Evolutionary conservation across 53 echinoderm and acorn worm genomes (phyloP), one percentile per base, ranked within the genome.

Genomic region (Holothuria leucospilota): DNA sequence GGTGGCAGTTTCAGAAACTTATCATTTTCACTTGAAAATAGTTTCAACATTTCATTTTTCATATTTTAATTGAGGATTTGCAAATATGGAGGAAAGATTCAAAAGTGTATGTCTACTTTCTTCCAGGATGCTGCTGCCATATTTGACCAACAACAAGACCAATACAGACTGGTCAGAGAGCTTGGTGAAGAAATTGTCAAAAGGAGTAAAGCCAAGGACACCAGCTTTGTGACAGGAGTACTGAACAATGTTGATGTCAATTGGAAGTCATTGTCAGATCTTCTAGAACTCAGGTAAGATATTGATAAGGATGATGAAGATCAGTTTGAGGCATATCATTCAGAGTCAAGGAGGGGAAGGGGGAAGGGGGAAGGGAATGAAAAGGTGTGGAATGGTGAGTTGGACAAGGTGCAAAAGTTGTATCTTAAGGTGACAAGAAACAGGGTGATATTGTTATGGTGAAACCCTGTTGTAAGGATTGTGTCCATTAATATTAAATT

Each of bases 151-250:
- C 92, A 99, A 60, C 87, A 95, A 27, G 92, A 93, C 6, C 95
- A 93, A 63, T 92, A 90, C 90, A 90, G 94, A 62, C 90, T 93
- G 28, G 93, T 99, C 59, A 90, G 95, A 69, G 93, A 99, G 41
- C 92, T 99, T 0, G 99, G 99, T 6, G 93, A 99, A 49, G 95
- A 99, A 84, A 93, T 99, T 58, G 86, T 99, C 59, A 95, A 86
- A 62, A 88, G 87, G 88, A 92, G 93, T 84, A 94, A 95, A 79
- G 93, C 99, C 62, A 93, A 99, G 83, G 99, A 99, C 71, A 95
- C 95, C 81, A 95, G 95, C 66, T 93, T 91, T 81, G 95, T 99
- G 80, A 91, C 90, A 6, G 91, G 89, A 62, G 92, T 93, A 11
- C 91, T 99, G 21, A 92, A 24, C 60, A 68, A 71, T 78, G 99